These are phyloP conservation scores for Phenacoccus solenopsis DNA, from an alignment of 1,140 invertebrate species.

Conservation along the genomic window DNA sequence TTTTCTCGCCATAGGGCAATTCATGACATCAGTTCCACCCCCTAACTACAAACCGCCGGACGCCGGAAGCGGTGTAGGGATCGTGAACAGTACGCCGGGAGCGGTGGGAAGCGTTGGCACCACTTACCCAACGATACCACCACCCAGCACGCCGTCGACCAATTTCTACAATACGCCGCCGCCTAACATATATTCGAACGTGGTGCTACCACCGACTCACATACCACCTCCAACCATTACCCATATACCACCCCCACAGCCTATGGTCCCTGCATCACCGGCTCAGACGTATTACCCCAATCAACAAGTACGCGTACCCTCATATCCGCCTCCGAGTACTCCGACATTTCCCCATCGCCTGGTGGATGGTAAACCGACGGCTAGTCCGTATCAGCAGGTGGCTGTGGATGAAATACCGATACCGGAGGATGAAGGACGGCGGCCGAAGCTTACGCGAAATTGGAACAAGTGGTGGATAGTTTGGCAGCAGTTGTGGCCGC, in stretches of 20 bases:
- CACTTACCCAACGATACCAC: not conserved
- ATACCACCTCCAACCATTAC: not conserved
- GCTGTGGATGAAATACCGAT: not conserved
- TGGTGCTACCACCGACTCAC: not conserved
- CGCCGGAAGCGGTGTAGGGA: too few species aligned
- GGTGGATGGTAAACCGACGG: too few species aligned
- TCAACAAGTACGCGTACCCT: not conserved
- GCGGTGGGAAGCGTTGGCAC: too few species aligned
- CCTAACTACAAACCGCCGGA: not conserved
- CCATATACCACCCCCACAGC: not conserved
- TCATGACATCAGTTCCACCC: not conserved
- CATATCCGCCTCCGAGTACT: not conserved
- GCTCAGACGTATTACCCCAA: not conserved
- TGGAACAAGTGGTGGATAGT: too few species aligned
- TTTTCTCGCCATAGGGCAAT: not conserved
- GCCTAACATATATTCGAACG: not conserved
- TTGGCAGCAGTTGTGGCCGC: not conserved
- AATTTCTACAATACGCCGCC: not conserved
- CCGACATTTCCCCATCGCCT: not conserved
- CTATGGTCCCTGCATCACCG: not conserved
- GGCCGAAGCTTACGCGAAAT: too few species aligned
- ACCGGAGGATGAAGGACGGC: not conserved
- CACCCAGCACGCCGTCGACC: not conserved
- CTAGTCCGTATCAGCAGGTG: too few species aligned
- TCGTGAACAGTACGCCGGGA: too few species aligned